Evolutionary conservation across 2,113 vertebrate genomes (phyloP), one percentile per base, ranked within the genome.

Genomic region (Montifringilla adamsi): DNA sequence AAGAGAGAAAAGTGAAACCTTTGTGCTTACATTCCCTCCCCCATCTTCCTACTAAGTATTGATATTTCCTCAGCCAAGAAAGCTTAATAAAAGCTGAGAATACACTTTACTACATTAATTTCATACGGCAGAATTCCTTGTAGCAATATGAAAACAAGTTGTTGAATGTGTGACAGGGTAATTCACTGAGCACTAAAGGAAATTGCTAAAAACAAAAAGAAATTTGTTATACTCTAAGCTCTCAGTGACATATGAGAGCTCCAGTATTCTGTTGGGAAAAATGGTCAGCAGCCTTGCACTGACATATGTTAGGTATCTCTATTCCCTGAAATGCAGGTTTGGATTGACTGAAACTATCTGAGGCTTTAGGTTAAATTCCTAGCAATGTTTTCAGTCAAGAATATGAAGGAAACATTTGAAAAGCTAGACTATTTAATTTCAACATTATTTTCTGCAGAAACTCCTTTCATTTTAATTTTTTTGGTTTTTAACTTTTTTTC

Each of bases 171-270:
- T 93, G 85, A 88, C 78, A 87, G 68, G 47, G 79, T 55, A 79
- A 95, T 96, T 97, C 86, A 81, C 56, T 59, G 70, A 84, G 23
- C 64, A 50, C 39, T 35, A 72, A 91, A 93, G 93, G 78, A 95
- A 91, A 90, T 81, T 59, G 37, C 55, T 52, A 86, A 90, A 95
- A 94, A 92, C 56, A 93, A 92, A 93, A 93, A 91, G 81, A 87
- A 80, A 84, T 95, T 70, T 87, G 53, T 94, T 94, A 88, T 77
- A 26, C 39, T 50, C 79, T 80, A 85, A 93, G 94, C 70, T 50
- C 70, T 58, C 52, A n/a, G 43, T 81, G 83, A 79, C 43, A 76
- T 87, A 70, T 75, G 72, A 94, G 67, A 90, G 13, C 80, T 84
- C 72, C 59, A 77, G 72, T 88, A 63, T 67, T 88, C 94, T 88